phyloP scores from a whole-genome alignment of 2,113 vertebrate genomes.

The Gymnogyps californianus region DNA sequence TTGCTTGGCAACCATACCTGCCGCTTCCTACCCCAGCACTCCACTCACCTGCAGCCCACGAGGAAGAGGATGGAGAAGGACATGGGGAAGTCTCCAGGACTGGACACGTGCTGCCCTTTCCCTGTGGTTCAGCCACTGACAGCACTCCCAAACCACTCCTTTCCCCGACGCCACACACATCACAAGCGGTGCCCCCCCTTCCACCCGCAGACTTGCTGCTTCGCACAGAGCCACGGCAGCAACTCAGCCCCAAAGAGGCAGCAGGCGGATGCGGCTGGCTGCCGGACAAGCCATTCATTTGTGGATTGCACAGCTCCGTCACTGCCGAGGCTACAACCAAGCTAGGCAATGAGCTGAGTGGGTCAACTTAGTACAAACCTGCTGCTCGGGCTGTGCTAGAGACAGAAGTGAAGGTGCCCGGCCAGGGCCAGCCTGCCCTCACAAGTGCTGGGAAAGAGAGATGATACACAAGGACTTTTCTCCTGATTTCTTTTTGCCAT shows the following conservation, averaged over 20 bases:
- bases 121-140: neutral
- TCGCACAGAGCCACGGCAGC: neutral
- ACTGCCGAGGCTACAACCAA: neutral
- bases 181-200: neutral
- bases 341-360: rapidly evolving
- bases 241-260: neutral
- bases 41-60: rapidly evolving
- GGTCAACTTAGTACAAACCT: neutral
- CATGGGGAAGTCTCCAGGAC: neutral
- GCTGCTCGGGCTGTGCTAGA: neutral
- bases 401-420: neutral
- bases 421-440: neutral
- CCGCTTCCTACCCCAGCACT: neutral
- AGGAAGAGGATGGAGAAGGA: neutral
- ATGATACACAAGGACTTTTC: neutral
- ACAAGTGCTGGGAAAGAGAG: neutral
- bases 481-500: neutral
- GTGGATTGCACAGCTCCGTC: neutral
- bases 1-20: neutral
- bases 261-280: rapidly evolving
- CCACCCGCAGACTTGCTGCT: neutral
- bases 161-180: rapidly evolving
- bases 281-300: neutral
- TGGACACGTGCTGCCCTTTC: neutral
- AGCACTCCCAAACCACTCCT: neutral